A percentile compares a stretch with the other conserved stretches of the same genome.
Evolutionary conservation across 1,140 invertebrate species (phyloP).

Genomic region (Conus ventricosus): DNA sequence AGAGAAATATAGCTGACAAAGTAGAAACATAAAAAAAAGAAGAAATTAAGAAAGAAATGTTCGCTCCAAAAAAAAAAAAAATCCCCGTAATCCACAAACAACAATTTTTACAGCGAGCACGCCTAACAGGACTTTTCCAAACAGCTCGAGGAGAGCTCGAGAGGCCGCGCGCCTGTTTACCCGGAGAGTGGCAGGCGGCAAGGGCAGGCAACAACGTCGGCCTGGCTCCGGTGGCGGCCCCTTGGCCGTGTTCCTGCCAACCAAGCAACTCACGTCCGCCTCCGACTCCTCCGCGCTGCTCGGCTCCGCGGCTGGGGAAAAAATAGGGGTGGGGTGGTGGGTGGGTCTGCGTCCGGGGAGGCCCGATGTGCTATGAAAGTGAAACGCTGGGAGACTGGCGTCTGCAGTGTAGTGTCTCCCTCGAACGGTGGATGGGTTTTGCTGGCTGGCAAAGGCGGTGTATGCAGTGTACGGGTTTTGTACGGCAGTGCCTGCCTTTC

Average conservation of each 20-base stretch:
- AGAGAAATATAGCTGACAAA: too few species aligned
- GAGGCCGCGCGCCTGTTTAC: conserved; percentile 1
- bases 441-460: too few species aligned
- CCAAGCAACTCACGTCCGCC: background rate
- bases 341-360: background rate
- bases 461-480: too few species aligned
- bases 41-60: too few species aligned
- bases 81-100: too few species aligned
- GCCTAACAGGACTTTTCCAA: background rate
- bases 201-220: background rate
- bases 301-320: background rate
- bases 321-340: background rate
- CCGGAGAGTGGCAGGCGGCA: background rate
- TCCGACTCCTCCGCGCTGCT: background rate
- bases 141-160: background rate
- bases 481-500: too few species aligned
- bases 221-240: background rate
- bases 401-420: too few species aligned
- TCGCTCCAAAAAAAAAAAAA: too few species aligned
- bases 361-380: background rate
- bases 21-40: too few species aligned
- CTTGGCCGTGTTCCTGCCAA: background rate
- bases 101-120: too few species aligned
- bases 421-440: too few species aligned
- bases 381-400: background rate